Evolutionary conservation across 2,888 invertebrate species (phyloP).

Genomic region (Lepidocyrtinus sp.): DNA sequence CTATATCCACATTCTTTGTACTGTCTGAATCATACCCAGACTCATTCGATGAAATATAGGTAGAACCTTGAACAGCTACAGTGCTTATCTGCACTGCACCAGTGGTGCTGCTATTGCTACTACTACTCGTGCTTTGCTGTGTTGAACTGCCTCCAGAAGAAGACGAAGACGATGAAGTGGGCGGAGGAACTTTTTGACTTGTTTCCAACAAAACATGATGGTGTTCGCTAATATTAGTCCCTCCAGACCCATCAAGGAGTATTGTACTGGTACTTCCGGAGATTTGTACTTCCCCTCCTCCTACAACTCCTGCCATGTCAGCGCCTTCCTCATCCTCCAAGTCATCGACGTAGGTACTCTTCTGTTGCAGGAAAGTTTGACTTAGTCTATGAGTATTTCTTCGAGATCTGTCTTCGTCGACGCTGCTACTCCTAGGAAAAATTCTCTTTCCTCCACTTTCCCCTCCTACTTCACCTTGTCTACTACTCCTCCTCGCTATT

Average conservation of each 20-base stretch:
- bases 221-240: neutral
- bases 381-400: constrained; percentile 1
- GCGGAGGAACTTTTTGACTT: neutral
- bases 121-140: neutral
- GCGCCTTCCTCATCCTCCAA: constrained; percentile 25
- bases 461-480: neutral
- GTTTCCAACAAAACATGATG: neutral
- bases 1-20: constrained; percentile 71
- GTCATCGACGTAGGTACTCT: constrained; percentile 31
- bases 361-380: constrained; percentile 17
- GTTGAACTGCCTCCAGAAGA: neutral
- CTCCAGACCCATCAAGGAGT: constrained; percentile 27
- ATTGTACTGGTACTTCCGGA: constrained; percentile 44
- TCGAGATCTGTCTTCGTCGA: constrained; percentile 31
- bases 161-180: constrained; percentile 4
- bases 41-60: constrained; percentile 86
- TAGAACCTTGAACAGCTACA: constrained; percentile 71
- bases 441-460: neutral
- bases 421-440: constrained; percentile 45
- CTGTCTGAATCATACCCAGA: constrained; percentile 88
- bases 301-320: constrained; percentile 1
- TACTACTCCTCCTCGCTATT: constrained; percentile 2
- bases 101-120: neutral
- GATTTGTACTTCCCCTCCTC: constrained; percentile 40
- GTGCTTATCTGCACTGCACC: constrained; percentile 32